Base-by-base conservation (phyloP, 2,113 vertebrate species). In the Pteruthius melanotis region DNA sequence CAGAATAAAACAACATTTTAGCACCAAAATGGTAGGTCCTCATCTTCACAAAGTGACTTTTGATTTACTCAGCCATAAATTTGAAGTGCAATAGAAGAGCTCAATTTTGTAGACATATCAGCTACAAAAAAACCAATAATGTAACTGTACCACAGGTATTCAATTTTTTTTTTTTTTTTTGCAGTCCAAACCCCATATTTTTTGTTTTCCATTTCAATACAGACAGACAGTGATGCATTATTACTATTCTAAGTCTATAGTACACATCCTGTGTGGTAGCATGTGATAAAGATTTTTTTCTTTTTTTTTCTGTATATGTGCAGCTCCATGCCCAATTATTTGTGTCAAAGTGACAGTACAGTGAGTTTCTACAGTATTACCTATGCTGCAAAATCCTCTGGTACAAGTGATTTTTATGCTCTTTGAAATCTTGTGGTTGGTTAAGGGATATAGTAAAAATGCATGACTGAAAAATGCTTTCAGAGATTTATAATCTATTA, bases 331-430 rank as follows among this genome's bases (percentile, higher is more conserved):
- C 42, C 83, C 68, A 86, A 88, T 96, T 85, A 96, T 70, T 92
- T 88, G 60, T 90, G 75, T 94, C 64, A 83, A 89, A 95, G 40
- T 75, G 92, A 87, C 72, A 64, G 49, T 28, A 87, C 28, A 61
- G 18, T 57, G 57, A 91, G 35, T 94, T 95, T 94, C 61, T 74
- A 79, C 71, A 81, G n/a, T 33, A 81, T 63, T 71, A 92, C 94
- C 74, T 70, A n/a, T 84, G 89, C 85, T 93, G 61, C 59, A 92
- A 70, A 94, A 80, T 83, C 71, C 30, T 83, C 54, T 50, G 33
- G 76, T 91, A 90, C 75, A 93, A 93, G 82, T 66, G 75, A 92
- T 95, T 94, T 96, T 96, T 44, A 90, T 94, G 84, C 60, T 83
- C 33, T 92, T 90, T 97, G 86, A 91, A 91, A 77, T 81, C 63